Evolutionary conservation across 30 jellyfish, hydroid and myxozoan genomes (phyloP), one percentile per base, ranked within the genome.

Genomic region (Catostylus mosaicus): DNA sequence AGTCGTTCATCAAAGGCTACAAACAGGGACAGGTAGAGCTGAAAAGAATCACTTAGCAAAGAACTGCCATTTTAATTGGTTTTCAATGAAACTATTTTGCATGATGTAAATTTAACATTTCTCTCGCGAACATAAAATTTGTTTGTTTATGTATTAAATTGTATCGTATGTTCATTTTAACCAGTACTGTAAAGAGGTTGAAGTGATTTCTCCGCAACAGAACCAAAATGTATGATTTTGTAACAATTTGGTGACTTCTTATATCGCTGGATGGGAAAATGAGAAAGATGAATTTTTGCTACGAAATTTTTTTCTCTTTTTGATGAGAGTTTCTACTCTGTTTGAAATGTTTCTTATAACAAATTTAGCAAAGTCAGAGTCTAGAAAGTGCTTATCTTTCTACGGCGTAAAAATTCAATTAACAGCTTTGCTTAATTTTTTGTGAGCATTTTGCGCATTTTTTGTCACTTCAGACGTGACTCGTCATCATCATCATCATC

Each of bases 1-100:
- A 80, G 83, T 51, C 90, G 90, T 6, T 80, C 90, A 3, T 68
- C 90, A 46, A 80, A 80, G 54, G 71, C 82, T 37, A 29, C 75
- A 30, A 60, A 82, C 26, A 80, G 82, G 43, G 90, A 80, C 67
- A 80, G 82, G 77, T 80, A 52, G 63, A 37, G 24, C 24, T n/a
- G 37, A 2, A 59, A 36, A 59, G 24, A 4, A 59, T 24, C 71
- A 23, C 38, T 1, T 59, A 4, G 71, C 71, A 52, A 20, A 10
- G 40, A 27, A 59, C 26, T 0, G 71, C 24, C 19, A 7, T 10
- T 10, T 23, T 59, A 27, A 59, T 16, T 1, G 71, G 24, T 59
- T 8, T 59, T 59, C 71, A 59, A 12, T 59, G 12, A 37, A 59
- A 59, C 71, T 22, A 0, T 59, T 23, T 59, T 27, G 71, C 38